These are phyloP conservation scores for Nannoperca obscura DNA, from an alignment of 2,797 vertebrate species.

Conservation along the genomic window DNA sequence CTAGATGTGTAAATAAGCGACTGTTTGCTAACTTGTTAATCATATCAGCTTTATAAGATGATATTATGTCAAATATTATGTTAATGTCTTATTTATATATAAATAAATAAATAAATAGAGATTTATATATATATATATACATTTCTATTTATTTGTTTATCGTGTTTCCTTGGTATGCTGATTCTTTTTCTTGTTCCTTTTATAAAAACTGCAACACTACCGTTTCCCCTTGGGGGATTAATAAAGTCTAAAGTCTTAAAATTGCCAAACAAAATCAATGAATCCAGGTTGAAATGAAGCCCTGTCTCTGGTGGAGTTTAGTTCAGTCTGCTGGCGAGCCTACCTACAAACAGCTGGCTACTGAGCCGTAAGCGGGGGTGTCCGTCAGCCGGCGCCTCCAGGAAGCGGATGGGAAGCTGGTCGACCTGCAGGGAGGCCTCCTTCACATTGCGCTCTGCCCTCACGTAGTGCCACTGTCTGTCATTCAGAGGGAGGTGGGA, in stretches of 20 bases:
- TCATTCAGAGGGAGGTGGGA: constrained; percentile 92
- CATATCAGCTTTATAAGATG: not conserved
- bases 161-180: too few relatives aligned
- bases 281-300: not conserved
- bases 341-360: constrained; percentile 96
- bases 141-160: too few relatives aligned
- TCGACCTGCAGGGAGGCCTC: constrained; percentile 93
- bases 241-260: too few relatives aligned
- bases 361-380: constrained; percentile 92
- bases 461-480: constrained; percentile 95
- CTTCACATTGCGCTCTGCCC: constrained; percentile 92
- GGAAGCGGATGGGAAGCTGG: constrained; percentile 88
- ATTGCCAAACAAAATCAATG: not conserved
- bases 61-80: not conserved
- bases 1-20: too few relatives aligned
- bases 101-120: too few relatives aligned
- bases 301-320: not conserved
- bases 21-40: not conserved
- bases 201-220: too few relatives aligned
- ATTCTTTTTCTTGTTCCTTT: too few relatives aligned
- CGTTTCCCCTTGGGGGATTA: too few relatives aligned
- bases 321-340: constrained; percentile 41
- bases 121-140: too few relatives aligned
- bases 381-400: constrained; percentile 88
- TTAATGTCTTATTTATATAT: not conserved